Evolutionary conservation across 1,140 invertebrate species (phyloP), one percentile per base, ranked within the genome.

Genomic region (Frieseomelitta varia): DNA sequence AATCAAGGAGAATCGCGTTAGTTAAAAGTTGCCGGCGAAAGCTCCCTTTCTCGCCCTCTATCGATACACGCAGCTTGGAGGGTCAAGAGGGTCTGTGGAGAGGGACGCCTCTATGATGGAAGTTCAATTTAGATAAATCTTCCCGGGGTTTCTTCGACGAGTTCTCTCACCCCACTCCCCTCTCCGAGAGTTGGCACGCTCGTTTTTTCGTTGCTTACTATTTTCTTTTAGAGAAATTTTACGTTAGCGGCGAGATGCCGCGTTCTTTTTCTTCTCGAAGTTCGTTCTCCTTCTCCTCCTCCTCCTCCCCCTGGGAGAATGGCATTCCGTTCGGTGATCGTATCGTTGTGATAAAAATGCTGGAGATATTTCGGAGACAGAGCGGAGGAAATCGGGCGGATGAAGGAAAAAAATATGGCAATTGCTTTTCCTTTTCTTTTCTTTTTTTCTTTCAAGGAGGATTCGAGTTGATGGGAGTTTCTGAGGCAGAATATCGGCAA

Each of bases 1-100:
- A 63, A 77, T 77, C 74, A 63, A 63, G n/a, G 74, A 21, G 68
- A 79, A 79, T 79, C 30, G 77, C 14, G 51, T 79, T 78, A 78
- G 39, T 78, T 79, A 67, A 78, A 65, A 78, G 39, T 78, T 55
- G 39, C 39, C 17, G 17, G 2, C 24, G 39, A 47, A 47, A 47
- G 39, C 27, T 27, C 15, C 34, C 12, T 19, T n/a, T 56, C 55
- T 76, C 30, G 74, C 55, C n/a, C 21, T 65, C 39, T 47, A 47
- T 61, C 47, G 30, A 77, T 77, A 39, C 55, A 21, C 8, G 39
- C 12, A 78, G 11, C 21, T 51, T 24, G 19, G 19, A 21, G 47
- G 47, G 24, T 55, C 30, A 72, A 17, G 39, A n/a, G n/a, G n/a
- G n/a, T n/a, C n/a, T 51, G 12, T 11, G 15, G n/a, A 58, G 56